These are phyloP conservation scores for Pollimyrus isidori DNA, from an alignment of 2,113 vertebrate genomes.

Conservation along the genomic window DNA sequence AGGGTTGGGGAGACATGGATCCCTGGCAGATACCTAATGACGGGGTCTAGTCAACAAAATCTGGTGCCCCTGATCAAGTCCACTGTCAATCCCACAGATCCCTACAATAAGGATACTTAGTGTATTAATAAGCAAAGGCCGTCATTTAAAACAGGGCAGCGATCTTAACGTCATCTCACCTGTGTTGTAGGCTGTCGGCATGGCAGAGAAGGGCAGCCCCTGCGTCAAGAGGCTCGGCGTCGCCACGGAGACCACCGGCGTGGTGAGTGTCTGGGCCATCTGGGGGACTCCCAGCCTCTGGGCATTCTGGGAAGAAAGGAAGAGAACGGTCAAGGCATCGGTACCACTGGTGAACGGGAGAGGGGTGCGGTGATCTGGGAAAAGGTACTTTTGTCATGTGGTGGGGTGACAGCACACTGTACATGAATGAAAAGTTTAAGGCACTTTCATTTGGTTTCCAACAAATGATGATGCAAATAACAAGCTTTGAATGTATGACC, in stretches of 20 bases:
- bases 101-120: neutral
- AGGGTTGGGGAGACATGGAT: neutral
- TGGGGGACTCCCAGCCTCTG: constrained; percentile 80
- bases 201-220: constrained; percentile 70
- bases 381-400: neutral
- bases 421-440: neutral
- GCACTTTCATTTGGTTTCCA: neutral
- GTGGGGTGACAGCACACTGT: neutral
- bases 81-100: neutral
- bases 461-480: neutral
- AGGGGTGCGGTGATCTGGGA: neutral
- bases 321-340: neutral
- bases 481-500: neutral
- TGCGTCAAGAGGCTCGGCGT: constrained; percentile 84
- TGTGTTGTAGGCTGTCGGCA: constrained; percentile 68
- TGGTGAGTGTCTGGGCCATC: constrained; percentile 77
- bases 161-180: constrained; percentile 41
- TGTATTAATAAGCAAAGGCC: neutral
- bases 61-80: neutral
- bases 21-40: neutral
- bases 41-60: neutral
- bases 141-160: neutral
- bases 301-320: constrained; percentile 63
- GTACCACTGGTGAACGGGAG: neutral
- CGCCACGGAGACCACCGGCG: constrained; percentile 83